A percentile compares a stretch with the other conserved stretches of the same genome.
Conservation (phyloP, 2,888 invertebrate species). For the Formica aserva region DNA sequence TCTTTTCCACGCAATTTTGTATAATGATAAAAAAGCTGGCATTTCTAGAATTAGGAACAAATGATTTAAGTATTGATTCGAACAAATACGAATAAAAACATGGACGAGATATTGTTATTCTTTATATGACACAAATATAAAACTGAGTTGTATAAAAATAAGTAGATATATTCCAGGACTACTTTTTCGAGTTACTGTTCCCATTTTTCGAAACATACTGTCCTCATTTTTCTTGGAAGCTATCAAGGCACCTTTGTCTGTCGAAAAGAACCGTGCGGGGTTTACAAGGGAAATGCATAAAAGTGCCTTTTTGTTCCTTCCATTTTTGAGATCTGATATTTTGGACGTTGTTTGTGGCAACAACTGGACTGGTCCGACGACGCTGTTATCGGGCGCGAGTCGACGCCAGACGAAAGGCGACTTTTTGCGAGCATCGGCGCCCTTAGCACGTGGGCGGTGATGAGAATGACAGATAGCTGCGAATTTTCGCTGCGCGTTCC, state of each 20-base stretch:
- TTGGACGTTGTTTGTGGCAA: conserved; percentile 34
- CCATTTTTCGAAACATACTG: conserved; percentile 13
- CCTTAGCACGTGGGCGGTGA: conserved; percentile 37
- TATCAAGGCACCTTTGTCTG: background rate
- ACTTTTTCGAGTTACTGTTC: background rate
- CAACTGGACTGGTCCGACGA: conserved; percentile 26
- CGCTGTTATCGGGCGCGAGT: conserved; percentile 13
- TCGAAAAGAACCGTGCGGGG: background rate
- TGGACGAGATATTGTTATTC: background rate
- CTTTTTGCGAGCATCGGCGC: conserved; percentile 32
- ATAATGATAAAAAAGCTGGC: background rate
- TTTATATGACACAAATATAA: background rate
- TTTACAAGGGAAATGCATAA: conserved; percentile 7
- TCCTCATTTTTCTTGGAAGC: conserved; percentile 1
- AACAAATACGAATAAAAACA: conserved; percentile 5
- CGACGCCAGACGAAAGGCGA: conserved; percentile 34
- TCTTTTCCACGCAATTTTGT: background rate
- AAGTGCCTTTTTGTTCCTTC: conserved; percentile 10
- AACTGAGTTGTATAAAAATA: background rate
- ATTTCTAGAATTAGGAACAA: background rate
- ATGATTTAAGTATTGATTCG: background rate
- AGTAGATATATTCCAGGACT: background rate
- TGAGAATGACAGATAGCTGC: conserved; percentile 58
- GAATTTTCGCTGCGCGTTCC: conserved; percentile 43
- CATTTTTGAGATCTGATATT: conserved; percentile 27